These are phyloP conservation scores for Odocoileus virginianus DNA, from an alignment of 2,113 vertebrate genomes.

Conservation along the genomic window DNA sequence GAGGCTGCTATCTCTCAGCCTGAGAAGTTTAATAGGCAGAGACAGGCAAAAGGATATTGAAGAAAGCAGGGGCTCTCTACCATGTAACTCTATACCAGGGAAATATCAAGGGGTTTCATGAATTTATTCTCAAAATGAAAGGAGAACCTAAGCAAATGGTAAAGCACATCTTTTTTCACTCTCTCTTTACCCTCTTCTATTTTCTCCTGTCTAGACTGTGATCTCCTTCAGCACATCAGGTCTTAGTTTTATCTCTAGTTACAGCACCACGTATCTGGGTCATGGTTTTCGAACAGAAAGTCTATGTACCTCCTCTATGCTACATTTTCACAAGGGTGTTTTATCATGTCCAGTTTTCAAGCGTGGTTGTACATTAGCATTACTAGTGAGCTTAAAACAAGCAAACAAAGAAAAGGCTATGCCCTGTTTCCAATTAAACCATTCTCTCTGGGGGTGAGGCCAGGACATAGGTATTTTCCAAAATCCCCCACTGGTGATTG, in stretches of 20 bases:
- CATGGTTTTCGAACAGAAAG: neutral
- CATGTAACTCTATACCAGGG: neutral
- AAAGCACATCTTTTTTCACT: neutral
- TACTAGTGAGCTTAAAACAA: neutral
- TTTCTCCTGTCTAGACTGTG: neutral
- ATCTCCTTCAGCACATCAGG: neutral
- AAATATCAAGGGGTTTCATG: neutral
- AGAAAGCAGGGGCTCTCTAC: neutral
- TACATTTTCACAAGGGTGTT: neutral
- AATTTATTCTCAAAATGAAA: neutral
- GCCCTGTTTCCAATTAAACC: neutral
- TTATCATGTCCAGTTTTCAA: neutral
- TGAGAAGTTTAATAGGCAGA: constrained; percentile 27
- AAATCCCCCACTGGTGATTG: neutral
- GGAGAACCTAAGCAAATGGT: neutral
- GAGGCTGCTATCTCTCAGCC: constrained; percentile 33
- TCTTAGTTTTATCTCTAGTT: neutral
- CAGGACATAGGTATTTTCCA: neutral
- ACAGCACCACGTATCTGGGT: neutral
- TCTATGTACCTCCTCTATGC: neutral
- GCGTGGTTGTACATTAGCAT: neutral
- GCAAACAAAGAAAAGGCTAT: neutral
- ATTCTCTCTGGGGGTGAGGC: neutral
- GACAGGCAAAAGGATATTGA: constrained; percentile 15
- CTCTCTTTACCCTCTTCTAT: neutral